Evolutionary conservation across 2,888 invertebrate genomes (phyloP).

Genomic region (Iselma pallidipennis): DNA sequence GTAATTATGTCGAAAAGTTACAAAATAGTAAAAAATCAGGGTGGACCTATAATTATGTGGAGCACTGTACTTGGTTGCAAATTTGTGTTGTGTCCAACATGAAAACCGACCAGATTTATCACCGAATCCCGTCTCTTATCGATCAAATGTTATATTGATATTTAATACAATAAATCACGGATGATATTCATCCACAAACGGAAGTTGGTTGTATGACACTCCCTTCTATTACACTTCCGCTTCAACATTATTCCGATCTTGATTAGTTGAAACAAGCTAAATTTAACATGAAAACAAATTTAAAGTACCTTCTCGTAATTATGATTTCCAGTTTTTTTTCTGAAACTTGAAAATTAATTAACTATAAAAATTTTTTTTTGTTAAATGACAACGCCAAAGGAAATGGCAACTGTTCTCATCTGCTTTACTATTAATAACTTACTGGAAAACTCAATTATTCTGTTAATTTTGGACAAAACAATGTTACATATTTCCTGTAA

Average conservation of each 20-base stretch:
- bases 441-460: neutral
- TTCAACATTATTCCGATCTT: slow-evolving; percentile 9
- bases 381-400: no score
- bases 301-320: no score
- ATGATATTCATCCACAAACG: slow-evolving; percentile 27
- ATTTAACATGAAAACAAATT: no score
- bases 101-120: neutral
- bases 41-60: no score
- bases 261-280: neutral
- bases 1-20: no score
- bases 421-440: neutral
- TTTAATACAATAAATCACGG: slow-evolving; percentile 32
- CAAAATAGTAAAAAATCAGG: no score
- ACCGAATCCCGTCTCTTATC: neutral
- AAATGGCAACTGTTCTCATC: no score
- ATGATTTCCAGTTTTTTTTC: neutral
- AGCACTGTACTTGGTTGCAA: no score
- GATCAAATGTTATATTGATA: slow-evolving; percentile 12
- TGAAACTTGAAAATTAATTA: neutral
- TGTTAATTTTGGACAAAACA: neutral
- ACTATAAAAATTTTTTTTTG: neutral
- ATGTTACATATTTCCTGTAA: neutral
- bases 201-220: slow-evolving; percentile 31
- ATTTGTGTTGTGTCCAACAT: neutral
- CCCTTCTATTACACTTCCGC: slow-evolving; percentile 29